Percentiles rank a stretch among this genome's conserved stretches.
Evolutionary conservation across 2,113 vertebrate genomes (phyloP).

Genomic region (Prunella fulvescens): DNA sequence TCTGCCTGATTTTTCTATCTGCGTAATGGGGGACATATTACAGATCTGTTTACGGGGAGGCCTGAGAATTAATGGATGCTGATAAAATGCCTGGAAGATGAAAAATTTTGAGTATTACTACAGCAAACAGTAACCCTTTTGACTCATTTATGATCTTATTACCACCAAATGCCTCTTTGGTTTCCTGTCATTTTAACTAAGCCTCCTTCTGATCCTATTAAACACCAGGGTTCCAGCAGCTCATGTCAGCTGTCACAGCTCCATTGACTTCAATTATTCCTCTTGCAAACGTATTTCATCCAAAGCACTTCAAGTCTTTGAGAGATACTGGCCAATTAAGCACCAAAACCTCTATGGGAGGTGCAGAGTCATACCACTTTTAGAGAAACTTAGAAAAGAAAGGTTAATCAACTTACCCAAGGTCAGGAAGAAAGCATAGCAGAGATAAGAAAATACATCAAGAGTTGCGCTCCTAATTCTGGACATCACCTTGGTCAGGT

Average conservation of each 20-base stretch:
- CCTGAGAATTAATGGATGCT: conserved; percentile 21
- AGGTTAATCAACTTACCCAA: conserved; percentile 13
- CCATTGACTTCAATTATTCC: conserved; percentile 53
- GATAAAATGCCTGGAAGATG: neutral
- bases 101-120: conserved; percentile 3
- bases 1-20: conserved; percentile 9
- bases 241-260: conserved; percentile 35
- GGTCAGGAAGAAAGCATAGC: neutral
- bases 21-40: neutral
- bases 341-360: neutral
- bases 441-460: neutral
- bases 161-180: neutral
- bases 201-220: conserved; percentile 42
- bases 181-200: conserved; percentile 34
- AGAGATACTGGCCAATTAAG: conserved; percentile 24
- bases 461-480: neutral
- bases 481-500: neutral
- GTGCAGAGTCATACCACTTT: neutral
- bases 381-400: neutral
- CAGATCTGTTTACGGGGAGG: neutral
- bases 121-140: conserved; percentile 38
- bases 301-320: neutral
- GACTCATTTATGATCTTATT: conserved; percentile 54
- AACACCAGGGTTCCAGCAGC: neutral
- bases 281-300: conserved; percentile 30